These are phyloP conservation scores for Marasmarcha lunaedactyla DNA, from an alignment of 2,888 invertebrate genomes.

Conservation along the genomic window DNA sequence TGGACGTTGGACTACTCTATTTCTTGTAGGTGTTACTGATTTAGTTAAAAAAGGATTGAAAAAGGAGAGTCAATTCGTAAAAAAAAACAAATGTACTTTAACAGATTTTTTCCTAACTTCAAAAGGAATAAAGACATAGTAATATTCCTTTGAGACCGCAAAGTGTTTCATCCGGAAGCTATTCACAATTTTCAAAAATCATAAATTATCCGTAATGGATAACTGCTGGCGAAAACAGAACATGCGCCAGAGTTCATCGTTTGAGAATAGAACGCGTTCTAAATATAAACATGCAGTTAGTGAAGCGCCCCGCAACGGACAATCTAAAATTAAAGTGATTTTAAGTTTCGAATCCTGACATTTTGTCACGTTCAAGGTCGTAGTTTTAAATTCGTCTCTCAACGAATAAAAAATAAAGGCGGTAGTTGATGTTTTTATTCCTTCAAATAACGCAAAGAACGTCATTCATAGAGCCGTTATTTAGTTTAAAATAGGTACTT, in stretches of 20 bases:
- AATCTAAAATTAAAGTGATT: constrained; percentile 50
- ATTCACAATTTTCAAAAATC: not conserved
- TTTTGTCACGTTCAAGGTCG: constrained; percentile 66
- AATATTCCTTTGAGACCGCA: not conserved
- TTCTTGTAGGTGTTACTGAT: too few species aligned
- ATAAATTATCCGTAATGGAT: constrained; percentile 6
- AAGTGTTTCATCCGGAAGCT: not conserved
- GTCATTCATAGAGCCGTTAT: too few species aligned
- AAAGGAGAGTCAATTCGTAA: too few species aligned
- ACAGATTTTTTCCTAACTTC: too few species aligned
- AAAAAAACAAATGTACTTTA: too few species aligned
- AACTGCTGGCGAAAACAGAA: constrained; percentile 45
- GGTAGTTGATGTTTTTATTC: too few species aligned
- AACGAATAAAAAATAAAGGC: not conserved
- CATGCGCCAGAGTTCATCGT: constrained; percentile 59
- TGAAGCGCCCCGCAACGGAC: constrained; percentile 53
- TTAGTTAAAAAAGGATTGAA: too few species aligned
- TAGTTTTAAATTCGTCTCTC: constrained; percentile 18
- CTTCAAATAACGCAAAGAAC: too few species aligned
- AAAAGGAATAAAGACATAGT: too few species aligned
- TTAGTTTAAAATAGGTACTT: too few species aligned
- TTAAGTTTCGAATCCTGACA: constrained; percentile 50
- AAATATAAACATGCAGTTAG: constrained; percentile 60
- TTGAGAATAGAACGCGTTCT: constrained; percentile 63
- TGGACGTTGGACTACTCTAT: too few species aligned